These are phyloP conservation scores for Halcyon badia DNA, from an alignment of 2,797 vertebrate genomes.

Conservation along the genomic window DNA sequence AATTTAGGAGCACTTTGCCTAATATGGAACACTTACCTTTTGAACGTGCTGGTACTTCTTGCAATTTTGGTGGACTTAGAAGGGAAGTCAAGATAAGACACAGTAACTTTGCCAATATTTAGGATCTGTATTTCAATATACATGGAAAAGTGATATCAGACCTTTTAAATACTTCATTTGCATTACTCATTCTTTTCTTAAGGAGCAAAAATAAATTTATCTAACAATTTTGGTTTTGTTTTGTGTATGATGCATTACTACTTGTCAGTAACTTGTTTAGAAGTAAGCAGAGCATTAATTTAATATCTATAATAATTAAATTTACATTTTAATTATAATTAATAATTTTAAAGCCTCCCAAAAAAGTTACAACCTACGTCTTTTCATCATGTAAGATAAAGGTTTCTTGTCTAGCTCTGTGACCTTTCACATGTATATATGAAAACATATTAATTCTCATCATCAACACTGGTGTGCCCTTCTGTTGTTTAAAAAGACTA, in stretches of 20 bases:
- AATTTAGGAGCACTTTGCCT: background rate
- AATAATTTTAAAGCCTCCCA: background rate
- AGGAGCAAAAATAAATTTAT: background rate
- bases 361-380: background rate
- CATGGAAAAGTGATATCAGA: background rate
- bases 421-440: background rate
- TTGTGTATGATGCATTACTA: background rate
- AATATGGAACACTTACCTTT: background rate
- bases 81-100: slow-evolving; percentile 75
- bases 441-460: background rate
- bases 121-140: slow-evolving; percentile 62
- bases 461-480: background rate
- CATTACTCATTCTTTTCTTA: background rate
- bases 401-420: background rate
- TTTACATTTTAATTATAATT: no score
- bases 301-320: background rate
- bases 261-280: background rate
- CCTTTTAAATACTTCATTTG: background rate
- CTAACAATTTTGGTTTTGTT: background rate
- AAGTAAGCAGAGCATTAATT: background rate
- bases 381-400: background rate
- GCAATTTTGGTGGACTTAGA: slow-evolving; percentile 51
- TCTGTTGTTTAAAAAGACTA: background rate
- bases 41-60: background rate
- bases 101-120: slow-evolving; percentile 23